Evolutionary conservation across 2,888 invertebrate genomes (phyloP).

Genomic region (Molanna angustata): DNA sequence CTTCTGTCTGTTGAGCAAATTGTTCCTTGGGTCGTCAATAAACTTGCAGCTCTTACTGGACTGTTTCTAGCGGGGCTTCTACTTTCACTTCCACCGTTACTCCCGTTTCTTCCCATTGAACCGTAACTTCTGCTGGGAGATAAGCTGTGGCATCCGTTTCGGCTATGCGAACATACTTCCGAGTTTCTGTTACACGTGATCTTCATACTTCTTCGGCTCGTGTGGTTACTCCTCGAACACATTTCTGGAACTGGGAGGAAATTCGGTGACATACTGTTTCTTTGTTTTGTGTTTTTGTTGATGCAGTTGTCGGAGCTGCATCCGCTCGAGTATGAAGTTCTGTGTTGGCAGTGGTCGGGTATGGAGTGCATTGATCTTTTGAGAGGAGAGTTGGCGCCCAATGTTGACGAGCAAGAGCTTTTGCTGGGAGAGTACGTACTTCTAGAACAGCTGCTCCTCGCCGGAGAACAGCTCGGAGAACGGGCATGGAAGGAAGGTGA

Average conservation of each 20-base stretch:
- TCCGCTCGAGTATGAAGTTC: neutral
- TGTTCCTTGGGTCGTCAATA: conserved; percentile 27
- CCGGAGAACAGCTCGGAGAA: conserved; percentile 34
- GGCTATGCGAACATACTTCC: neutral
- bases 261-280: conserved; percentile 1
- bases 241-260: conserved; percentile 17
- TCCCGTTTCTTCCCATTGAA: conserved; percentile 4
- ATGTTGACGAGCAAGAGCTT: conserved; percentile 16
- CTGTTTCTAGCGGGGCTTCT: conserved; percentile 6
- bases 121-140: conserved; percentile 10
- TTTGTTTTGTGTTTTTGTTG: conserved; percentile 19
- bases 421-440: conserved; percentile 28
- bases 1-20: conserved; percentile 23
- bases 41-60: conserved; percentile 27
- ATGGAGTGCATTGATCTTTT: conserved; percentile 15
- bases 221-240: neutral
- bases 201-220: conserved; percentile 6
- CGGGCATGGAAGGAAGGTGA: conserved; percentile 37
- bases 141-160: conserved; percentile 1
- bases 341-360: conserved; percentile 4
- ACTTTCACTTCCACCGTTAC: conserved; percentile 2
- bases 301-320: conserved; percentile 13
- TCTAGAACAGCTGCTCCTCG: conserved; percentile 29
- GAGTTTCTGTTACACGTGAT: conserved; percentile 3
- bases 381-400: conserved; percentile 18